These are phyloP conservation scores for Solenopsis invicta DNA, from an alignment of 1,140 invertebrate species.

Conservation along the genomic window DNA sequence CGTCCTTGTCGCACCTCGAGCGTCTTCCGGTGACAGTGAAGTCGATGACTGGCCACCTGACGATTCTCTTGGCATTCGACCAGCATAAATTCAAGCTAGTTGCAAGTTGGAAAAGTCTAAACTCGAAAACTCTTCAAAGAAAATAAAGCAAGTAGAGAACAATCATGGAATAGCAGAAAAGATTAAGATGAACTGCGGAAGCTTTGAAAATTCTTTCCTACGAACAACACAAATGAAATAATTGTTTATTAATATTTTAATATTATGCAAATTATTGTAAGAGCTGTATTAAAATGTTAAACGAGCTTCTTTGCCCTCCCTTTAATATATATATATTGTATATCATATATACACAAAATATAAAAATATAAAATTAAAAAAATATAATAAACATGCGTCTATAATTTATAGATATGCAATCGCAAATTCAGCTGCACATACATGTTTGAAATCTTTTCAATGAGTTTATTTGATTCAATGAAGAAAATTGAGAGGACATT, in stretches of 20 bases:
- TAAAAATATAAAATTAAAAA: background rate
- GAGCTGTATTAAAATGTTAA: background rate
- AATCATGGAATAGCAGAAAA: background rate
- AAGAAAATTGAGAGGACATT: background rate
- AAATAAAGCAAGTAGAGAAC: background rate
- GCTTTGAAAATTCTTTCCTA: background rate
- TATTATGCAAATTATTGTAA: background rate
- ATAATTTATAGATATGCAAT: background rate
- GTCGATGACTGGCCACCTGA: constrained; percentile 59
- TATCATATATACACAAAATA: constrained; percentile 7
- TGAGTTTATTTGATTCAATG: background rate
- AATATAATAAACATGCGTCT: background rate
- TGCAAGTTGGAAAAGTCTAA: background rate
- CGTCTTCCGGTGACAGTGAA: constrained; percentile 1
- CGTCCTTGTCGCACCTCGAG: constrained; percentile 42
- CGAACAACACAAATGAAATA: background rate
- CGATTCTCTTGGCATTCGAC: constrained; percentile 54
- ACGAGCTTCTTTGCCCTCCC: too few species aligned
- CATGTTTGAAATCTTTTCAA: background rate
- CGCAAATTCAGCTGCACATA: background rate
- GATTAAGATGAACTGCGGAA: background rate
- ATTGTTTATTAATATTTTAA: background rate
- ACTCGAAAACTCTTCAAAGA: background rate
- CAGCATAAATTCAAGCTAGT: constrained; percentile 26
- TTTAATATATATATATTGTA: too few species aligned